Evolutionary conservation across 2,113 vertebrate species (phyloP).

Genomic region (Piaya cayana): DNA sequence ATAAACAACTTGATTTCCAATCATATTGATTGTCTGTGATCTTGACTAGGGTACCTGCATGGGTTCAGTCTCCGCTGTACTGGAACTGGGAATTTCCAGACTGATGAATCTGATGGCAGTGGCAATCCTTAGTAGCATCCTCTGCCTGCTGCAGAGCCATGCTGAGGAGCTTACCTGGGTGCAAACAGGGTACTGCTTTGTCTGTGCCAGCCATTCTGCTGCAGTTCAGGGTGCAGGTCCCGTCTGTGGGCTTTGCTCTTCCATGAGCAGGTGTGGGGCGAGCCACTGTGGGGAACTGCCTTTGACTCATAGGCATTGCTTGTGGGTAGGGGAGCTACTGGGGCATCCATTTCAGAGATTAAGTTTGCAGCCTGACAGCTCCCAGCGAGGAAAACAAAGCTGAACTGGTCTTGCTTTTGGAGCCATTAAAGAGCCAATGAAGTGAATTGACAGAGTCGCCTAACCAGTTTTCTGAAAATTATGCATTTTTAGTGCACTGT

Average conservation of each 20-base stretch:
- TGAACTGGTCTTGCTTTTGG: not conserved
- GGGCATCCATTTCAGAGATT: not conserved
- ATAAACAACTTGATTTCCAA: too few relatives aligned
- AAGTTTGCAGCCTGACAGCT: not conserved
- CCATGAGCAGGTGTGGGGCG: not conserved
- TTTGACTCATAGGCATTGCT: not conserved
- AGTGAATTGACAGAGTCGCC: conserved; percentile 49
- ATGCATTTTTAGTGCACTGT: not conserved
- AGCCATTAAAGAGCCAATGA: not conserved
- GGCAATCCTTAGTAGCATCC: not conserved
- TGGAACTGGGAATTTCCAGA: not conserved
- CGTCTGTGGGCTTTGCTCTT: not conserved
- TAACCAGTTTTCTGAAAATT: conserved; percentile 49
- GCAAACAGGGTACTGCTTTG: not conserved
- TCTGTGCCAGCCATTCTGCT: not conserved
- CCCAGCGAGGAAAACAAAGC: conserved; percentile 24
- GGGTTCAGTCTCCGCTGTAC: too few relatives aligned
- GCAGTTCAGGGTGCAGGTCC: not conserved
- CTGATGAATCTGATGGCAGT: not conserved
- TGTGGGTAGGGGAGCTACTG: not conserved
- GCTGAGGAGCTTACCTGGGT: not conserved
- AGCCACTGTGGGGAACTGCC: not conserved
- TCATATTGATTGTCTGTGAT: too few relatives aligned
- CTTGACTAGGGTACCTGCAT: too few relatives aligned
- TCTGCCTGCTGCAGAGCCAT: fast-evolving